A percentile compares a stretch with the other conserved stretches of the same genome.
Evolutionary conservation across 2,113 vertebrate genomes (phyloP).

Genomic region (Phainopepla nitens): DNA sequence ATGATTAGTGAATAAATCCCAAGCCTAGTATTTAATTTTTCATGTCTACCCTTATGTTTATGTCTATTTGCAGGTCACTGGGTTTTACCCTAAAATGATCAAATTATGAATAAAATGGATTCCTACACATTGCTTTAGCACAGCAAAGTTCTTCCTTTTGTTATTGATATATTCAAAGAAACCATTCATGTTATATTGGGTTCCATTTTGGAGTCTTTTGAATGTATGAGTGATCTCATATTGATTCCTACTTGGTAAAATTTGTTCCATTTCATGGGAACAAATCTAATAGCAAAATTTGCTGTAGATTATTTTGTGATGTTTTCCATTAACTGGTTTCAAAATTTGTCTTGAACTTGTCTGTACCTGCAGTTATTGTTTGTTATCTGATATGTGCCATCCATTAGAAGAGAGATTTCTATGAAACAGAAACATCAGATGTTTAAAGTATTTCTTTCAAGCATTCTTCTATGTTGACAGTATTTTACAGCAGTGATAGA

Average conservation of each 20-base stretch:
- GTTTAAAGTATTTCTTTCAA: not conserved
- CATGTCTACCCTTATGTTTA: not conserved
- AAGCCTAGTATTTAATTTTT: not conserved
- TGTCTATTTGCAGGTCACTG: not conserved
- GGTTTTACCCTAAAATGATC: not conserved
- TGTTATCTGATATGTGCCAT: not conserved
- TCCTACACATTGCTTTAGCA: not conserved
- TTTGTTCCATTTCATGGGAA: not conserved
- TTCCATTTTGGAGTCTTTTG: not conserved
- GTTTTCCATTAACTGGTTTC: not conserved
- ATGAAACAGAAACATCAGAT: not conserved
- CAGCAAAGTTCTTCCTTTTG: not conserved
- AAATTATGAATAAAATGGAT: not conserved
- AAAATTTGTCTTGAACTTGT: not conserved
- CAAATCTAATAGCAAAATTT: not conserved
- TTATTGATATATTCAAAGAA: not conserved
- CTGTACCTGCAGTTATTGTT: not conserved
- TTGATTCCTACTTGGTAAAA: not conserved
- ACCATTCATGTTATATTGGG: not conserved
- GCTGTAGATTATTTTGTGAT: not conserved
- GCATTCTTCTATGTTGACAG: not conserved
- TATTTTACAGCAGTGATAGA: not conserved
- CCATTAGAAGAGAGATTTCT: not conserved
- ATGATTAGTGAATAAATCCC: not conserved
- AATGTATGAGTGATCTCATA: not conserved